Evolutionary conservation across 2,113 vertebrate genomes (phyloP).

Genomic region (rabbit (Oryctolagus cuniculus)): DNA sequence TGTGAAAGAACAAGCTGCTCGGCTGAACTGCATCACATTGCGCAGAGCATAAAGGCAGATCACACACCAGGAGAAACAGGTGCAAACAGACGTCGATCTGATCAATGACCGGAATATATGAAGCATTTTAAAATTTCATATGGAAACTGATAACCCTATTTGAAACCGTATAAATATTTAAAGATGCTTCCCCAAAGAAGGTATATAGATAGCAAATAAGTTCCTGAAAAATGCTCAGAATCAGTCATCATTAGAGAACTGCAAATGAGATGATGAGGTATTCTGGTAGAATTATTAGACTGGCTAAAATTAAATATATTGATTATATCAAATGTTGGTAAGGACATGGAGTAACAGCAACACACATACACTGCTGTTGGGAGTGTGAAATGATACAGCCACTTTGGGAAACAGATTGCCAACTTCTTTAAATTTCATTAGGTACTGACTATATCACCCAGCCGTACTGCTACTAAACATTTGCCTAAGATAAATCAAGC

Average conservation of each 20-base stretch:
- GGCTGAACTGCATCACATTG: background rate
- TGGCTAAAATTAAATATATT: background rate
- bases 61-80: background rate
- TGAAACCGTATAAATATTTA: background rate
- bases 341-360: background rate
- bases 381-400: background rate
- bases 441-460: background rate
- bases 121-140: background rate
- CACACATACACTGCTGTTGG: background rate
- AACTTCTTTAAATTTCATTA: slow-evolving; percentile 47
- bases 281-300: background rate
- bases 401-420: background rate
- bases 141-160: background rate
- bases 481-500: background rate
- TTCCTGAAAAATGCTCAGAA: background rate
- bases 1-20: slow-evolving; percentile 11
- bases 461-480: background rate
- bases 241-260: background rate
- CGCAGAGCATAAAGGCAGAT: slow-evolving; percentile 11
- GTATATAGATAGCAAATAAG: background rate
- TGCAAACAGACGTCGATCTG: background rate
- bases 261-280: background rate
- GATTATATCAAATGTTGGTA: background rate
- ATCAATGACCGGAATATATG: background rate
- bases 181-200: background rate